Evolutionary conservation across 2,888 invertebrate genomes (phyloP), one percentile per base, ranked within the genome.

Genomic region (Hydrotaea diabolus): DNA sequence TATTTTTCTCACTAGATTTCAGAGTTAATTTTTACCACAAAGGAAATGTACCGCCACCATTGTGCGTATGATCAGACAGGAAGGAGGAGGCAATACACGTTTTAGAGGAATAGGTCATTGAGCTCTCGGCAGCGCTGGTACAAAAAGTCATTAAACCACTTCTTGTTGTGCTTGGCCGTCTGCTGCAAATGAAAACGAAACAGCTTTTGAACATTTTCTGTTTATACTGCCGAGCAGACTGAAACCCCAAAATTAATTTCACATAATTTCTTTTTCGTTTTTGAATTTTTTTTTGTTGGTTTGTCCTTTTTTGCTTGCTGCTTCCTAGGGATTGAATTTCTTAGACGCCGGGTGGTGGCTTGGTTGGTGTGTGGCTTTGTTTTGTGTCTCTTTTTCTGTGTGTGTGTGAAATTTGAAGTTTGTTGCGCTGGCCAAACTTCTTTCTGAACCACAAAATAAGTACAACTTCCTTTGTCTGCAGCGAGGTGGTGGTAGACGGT

Each of bases 391-490:
- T 55, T 57, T 39, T 17, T 64, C 39, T 17, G 15, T 53, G n/a
- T n/a, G n/a, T n/a, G n/a, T n/a, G n/a, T n/a, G n/a, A n/a, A n/a
- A n/a, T n/a, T n/a, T n/a, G 21, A 31, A 53, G 31, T 26, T 57
- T 69, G 2, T 66, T 69, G 31, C 2, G 31, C 73, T 59, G 26
- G 53, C 9, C 8, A 19, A 39, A 72, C 64, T 71, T 46, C 57
- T 17, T 57, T 57, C 43, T 26, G 26, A 77, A 77, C 3, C 39
- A 4, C 11, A 39, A 39, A 39, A 39, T 8, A 39, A 39, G 31
- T 31, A 77, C 77, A 57, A 83, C 82, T 83, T 83, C 83, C 79
- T 79, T 79, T 83, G 79, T 83, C 76, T 80, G 74, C 53, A 75
- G 59, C 17, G 74, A 59, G 21, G 49, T 15, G n/a, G 19, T 15